Conservation (phyloP, 2,888 invertebrate species). For the Spicauda simplicius region DNA sequence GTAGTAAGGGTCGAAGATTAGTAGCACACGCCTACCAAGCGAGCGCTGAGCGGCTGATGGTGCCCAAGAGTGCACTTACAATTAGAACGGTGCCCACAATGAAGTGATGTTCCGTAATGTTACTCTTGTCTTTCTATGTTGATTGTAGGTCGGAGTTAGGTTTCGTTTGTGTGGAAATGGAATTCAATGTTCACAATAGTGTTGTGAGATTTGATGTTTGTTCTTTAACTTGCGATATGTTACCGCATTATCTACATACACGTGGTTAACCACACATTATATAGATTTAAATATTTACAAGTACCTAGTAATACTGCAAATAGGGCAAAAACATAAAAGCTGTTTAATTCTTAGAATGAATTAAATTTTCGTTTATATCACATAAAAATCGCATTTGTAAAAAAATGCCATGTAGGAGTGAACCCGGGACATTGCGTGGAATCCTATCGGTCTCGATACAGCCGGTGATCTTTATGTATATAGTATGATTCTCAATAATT, state of each 20-base stretch:
- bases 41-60: slow-evolving; percentile 83
- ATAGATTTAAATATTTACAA: no score
- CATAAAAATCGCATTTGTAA: no score
- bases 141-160: slow-evolving; percentile 68
- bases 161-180: slow-evolving; percentile 40
- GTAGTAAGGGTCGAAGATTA: slow-evolving; percentile 84
- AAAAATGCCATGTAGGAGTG: no score
- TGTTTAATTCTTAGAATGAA: no score
- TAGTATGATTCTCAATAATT: background rate
- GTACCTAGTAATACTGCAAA: no score
- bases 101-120: slow-evolving; percentile 83
- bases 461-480: background rate
- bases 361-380: no score
- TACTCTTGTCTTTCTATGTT: slow-evolving; percentile 82
- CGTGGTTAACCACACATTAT: no score
- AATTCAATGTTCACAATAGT: slow-evolving; percentile 22
- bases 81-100: slow-evolving; percentile 84
- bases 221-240: background rate
- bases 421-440: no score
- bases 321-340: no score
- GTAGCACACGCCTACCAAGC: slow-evolving; percentile 82
- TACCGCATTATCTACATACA: no score
- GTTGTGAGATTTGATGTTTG: slow-evolving; percentile 6
- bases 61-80: slow-evolving; percentile 84
- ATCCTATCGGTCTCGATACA: no score